phyloP scores from a whole-genome alignment of 2,113 vertebrate genomes.

The Siniperca knerii region DNA sequence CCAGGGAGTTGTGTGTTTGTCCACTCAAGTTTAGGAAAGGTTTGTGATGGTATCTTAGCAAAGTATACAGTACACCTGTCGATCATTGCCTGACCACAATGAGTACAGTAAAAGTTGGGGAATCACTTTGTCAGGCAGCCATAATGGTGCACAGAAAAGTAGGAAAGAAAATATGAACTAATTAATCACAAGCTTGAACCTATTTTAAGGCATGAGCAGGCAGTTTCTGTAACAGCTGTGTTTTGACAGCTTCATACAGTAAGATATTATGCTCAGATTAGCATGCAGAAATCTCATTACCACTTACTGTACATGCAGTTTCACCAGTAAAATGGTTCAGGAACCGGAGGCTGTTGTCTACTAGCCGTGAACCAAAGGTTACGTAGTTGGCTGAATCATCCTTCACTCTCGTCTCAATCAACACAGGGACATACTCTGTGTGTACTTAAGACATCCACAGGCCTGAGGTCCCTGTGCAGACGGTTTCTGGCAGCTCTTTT shows the following conservation, averaged over 20 bases:
- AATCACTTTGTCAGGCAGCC: neutral
- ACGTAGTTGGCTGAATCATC: constrained; percentile 6
- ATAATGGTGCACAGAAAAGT: neutral
- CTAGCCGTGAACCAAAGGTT: constrained; percentile 18
- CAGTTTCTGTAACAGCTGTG: neutral
- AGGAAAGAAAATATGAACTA: neutral
- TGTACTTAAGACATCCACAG: constrained; percentile 1
- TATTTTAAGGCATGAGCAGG: neutral
- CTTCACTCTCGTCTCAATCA: constrained; percentile 6
- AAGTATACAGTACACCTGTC: neutral
- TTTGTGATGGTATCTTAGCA: neutral
- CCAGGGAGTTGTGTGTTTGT: neutral
- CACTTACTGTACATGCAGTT: neutral
- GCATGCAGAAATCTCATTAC: neutral
- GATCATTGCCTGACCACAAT: neutral
- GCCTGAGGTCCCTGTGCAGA: neutral
- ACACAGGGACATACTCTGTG: neutral
- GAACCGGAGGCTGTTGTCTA: neutral
- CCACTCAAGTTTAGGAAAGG: too few species aligned
- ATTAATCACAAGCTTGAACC: neutral
- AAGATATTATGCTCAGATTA: neutral
- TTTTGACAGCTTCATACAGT: neutral
- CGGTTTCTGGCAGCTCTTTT: constrained; percentile 9
- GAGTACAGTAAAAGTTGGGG: neutral
- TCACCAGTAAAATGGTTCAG: neutral